Evolutionary conservation across 2,888 invertebrate genomes (phyloP), one percentile per base, ranked within the genome.

Genomic region (Cheilosia impressa): DNA sequence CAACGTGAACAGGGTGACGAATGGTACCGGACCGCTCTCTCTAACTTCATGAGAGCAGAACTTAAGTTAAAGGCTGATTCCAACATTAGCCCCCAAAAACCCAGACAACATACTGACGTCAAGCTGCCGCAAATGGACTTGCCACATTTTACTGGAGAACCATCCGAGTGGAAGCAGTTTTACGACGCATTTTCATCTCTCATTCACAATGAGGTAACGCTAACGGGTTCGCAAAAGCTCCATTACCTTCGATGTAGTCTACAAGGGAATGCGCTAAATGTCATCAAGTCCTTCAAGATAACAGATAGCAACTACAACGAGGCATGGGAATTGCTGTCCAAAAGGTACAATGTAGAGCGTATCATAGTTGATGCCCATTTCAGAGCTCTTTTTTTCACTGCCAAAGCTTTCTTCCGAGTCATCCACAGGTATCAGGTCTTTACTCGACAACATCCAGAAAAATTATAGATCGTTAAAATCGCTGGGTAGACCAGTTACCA

Each of bases 401-500:
- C n/a, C n/a, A n/a, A n/a, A n/a, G n/a, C n/a, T n/a, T n/a, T n/a
- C n/a, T n/a, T n/a, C 45, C n/a, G n/a, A n/a, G n/a, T n/a, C n/a
- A n/a, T n/a, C 50, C 0, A 27, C 50, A 63, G 31, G 10, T 66
- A 7, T 34, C 34, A n/a, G n/a, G n/a, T 31, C 13, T n/a, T n/a
- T 31, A 55, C 27, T 66, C 41, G 15, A 13, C 17, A 15, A 5
- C 5, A 66, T 24, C 15, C 53, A 66, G 41, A 27, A 81, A 31
- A 62, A 75, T 4, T 52, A 45, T 34, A 24, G 66, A 6, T 52
- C 47, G n/a, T n/a, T n/a, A n/a, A n/a, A n/a, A n/a, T n/a, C n/a
- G n/a, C n/a, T n/a, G n/a, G n/a, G n/a, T n/a, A n/a, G n/a, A n/a
- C n/a, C n/a, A n/a, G n/a, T n/a, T n/a, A n/a, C n/a, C n/a, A n/a